These are phyloP conservation scores for Heterodera schachtii DNA, from an alignment of 1,140 invertebrate species.

Conservation along the genomic window DNA sequence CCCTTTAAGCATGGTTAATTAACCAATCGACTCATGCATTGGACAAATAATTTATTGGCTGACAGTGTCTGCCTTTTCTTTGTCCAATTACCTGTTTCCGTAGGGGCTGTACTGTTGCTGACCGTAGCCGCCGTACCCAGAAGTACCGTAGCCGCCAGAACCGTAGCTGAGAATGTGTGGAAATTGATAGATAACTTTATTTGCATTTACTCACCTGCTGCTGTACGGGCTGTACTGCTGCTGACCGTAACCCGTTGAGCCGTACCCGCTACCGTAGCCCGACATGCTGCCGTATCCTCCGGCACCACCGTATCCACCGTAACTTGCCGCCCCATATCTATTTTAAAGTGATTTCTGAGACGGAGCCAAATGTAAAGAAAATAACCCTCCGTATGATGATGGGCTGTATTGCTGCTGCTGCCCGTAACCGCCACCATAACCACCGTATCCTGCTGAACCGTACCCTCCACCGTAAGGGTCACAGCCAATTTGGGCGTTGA, in stretches of 20 bases:
- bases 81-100: neutral
- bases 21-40: too few relatives aligned
- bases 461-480: neutral
- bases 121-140: neutral
- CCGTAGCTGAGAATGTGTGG: too few relatives aligned
- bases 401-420: conserved; percentile 1
- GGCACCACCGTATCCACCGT: neutral
- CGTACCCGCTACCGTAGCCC: neutral
- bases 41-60: too few relatives aligned
- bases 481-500: neutral
- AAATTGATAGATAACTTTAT: too few relatives aligned
- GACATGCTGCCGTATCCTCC: too few relatives aligned
- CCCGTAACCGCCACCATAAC: neutral
- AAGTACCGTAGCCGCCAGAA: too few relatives aligned
- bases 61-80: too few relatives aligned
- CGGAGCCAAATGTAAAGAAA: too few relatives aligned
- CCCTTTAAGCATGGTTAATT: too few relatives aligned
- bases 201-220: neutral
- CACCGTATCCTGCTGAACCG: neutral
- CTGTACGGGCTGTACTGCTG: conserved; percentile 13
- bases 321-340: neutral
- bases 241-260: neutral
- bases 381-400: neutral
- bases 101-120: conserved; percentile 6
- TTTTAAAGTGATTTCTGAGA: too few relatives aligned